Evolutionary conservation across 1,140 invertebrate species (phyloP).

Genomic region (Orchestia grillus): DNA sequence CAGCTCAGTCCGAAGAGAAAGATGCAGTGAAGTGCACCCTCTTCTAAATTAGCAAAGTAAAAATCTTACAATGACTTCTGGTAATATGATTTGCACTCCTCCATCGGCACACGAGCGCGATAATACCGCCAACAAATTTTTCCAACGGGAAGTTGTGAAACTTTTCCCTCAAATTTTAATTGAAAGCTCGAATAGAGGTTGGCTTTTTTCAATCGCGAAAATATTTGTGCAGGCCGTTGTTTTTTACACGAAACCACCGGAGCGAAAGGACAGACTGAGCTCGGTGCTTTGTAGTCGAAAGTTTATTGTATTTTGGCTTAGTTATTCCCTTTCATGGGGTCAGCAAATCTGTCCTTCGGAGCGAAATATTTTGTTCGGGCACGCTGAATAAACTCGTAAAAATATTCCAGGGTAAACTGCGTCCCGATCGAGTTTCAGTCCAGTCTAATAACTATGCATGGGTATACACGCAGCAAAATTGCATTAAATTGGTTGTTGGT

Average conservation of each 20-base stretch:
- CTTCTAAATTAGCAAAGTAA: not conserved
- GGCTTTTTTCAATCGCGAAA: not conserved
- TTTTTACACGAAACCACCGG: not conserved
- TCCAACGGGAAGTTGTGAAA: not conserved
- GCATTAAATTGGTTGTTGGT: constrained; percentile 31
- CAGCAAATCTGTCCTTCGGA: constrained; percentile 10
- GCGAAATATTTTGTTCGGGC: constrained; percentile 22
- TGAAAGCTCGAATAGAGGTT: not conserved
- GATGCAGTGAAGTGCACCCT: too few relatives aligned
- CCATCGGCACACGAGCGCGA: not conserved
- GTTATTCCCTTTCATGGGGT: not conserved
- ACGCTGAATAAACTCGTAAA: constrained; percentile 25
- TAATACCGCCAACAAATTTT: not conserved
- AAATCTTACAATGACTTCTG: not conserved
- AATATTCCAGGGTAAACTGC: constrained; percentile 29
- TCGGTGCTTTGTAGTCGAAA: constrained; percentile 26
- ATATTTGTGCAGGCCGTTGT: not conserved
- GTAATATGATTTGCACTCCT: not conserved
- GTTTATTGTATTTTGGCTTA: constrained; percentile 38
- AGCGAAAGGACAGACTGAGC: not conserved
- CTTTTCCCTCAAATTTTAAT: not conserved
- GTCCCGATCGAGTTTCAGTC: not conserved
- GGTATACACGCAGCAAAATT: constrained; percentile 1
- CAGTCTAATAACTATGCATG: constrained; percentile 51
- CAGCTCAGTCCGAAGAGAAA: too few relatives aligned